Percentiles rank a stretch among this genome's conserved stretches.
phyloP scores from a whole-genome alignment of 1,140 invertebrate genomes.

The Chymomyza costata region DNA sequence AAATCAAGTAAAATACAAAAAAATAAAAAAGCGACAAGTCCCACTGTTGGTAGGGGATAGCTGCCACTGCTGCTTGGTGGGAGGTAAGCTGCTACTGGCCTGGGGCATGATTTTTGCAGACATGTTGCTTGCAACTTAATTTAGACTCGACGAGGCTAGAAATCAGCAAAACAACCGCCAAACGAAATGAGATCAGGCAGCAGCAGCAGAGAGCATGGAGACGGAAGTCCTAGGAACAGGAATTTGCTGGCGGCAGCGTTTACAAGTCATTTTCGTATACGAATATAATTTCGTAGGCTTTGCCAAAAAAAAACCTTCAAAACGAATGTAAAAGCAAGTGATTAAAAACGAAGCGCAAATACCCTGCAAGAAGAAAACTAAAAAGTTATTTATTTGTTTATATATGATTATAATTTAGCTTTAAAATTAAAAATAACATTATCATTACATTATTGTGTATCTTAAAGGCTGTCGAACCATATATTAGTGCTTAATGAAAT shows the following conservation, averaged over 20 bases:
- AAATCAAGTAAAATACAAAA: conserved; percentile 9
- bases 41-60: conserved; percentile 35
- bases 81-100: conserved; percentile 33
- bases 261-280: conserved; percentile 58
- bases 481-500: no score
- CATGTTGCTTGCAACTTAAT: conserved; percentile 72
- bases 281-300: conserved; percentile 45
- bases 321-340: neutral
- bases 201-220: neutral
- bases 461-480: no score
- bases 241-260: conserved; percentile 41
- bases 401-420: no score
- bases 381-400: no score
- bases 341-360: neutral
- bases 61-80: conserved; percentile 4
- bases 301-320: conserved; percentile 28
- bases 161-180: conserved; percentile 43
- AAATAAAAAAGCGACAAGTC: conserved; percentile 48
- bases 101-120: conserved; percentile 69
- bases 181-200: conserved; percentile 42
- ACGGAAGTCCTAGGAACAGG: conserved; percentile 16
- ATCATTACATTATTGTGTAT: no score
- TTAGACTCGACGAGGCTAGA: conserved; percentile 44
- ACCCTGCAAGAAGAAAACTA: no score
- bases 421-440: no score